Conservation (phyloP, 2,113 vertebrate genomes). For the Bothrops jararaca region DNA sequence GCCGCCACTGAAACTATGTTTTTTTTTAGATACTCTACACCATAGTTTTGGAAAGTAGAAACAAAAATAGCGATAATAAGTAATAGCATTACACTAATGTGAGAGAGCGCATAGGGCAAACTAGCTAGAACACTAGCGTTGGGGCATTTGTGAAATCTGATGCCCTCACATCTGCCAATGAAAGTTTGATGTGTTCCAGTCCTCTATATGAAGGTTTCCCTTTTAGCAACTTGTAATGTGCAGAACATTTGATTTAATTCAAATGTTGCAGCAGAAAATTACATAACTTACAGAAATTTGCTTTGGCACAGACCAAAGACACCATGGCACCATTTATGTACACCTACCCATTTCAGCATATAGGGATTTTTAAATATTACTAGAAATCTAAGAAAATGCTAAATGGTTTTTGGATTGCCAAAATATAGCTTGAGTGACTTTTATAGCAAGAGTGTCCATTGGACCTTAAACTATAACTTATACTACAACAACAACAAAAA, state of each 20-base stretch:
- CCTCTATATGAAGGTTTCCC: background rate
- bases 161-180: rapidly evolving
- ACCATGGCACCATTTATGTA: slow-evolving; percentile 69
- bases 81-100: rapidly evolving
- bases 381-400: slow-evolving; percentile 48
- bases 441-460: background rate
- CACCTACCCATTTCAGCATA: slow-evolving; percentile 65
- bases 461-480: background rate
- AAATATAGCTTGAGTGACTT: slow-evolving; percentile 35
- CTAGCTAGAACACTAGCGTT: rapidly evolving
- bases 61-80: background rate
- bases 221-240: background rate
- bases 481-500: background rate
- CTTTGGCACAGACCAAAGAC: slow-evolving; percentile 72
- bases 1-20: background rate
- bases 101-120: background rate
- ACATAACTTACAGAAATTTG: slow-evolving; percentile 65
- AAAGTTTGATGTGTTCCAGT: slow-evolving; percentile 20
- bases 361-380: slow-evolving; percentile 59
- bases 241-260: background rate
- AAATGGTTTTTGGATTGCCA: slow-evolving; percentile 43
- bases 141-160: background rate
- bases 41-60: background rate
- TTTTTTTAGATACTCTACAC: background rate
- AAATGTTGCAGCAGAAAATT: slow-evolving; percentile 40